Evolutionary conservation across 2,113 vertebrate genomes (phyloP).

Genomic region (Barbus barbus): DNA sequence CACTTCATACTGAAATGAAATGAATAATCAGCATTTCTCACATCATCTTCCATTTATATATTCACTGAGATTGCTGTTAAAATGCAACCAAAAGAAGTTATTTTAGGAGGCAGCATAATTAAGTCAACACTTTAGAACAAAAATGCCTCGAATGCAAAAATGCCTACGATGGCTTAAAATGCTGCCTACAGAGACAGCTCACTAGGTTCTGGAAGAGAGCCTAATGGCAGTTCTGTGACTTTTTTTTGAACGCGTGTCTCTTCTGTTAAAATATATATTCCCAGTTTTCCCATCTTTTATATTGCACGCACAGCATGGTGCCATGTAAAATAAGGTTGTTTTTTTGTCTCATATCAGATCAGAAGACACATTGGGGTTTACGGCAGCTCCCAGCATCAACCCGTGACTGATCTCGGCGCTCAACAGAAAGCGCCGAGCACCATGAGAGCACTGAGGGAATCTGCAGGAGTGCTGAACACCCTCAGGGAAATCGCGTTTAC

Average conservation of each 20-base stretch:
- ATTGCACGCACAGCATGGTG: slow-evolving; percentile 5
- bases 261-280: slow-evolving; percentile 7
- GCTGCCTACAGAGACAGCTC: slow-evolving; percentile 8
- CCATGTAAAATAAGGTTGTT: slow-evolving; percentile 36
- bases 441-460: slow-evolving; percentile 36
- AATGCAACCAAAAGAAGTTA: not conserved
- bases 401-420: not conserved
- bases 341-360: slow-evolving; percentile 21
- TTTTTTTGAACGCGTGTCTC: not conserved
- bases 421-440: not conserved
- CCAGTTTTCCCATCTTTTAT: not conserved
- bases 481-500: slow-evolving; percentile 60
- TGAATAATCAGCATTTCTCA: not conserved
- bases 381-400: not conserved
- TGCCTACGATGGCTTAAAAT: not conserved
- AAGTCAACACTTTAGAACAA: slow-evolving; percentile 14
- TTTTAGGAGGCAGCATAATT: not conserved
- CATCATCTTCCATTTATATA: not conserved
- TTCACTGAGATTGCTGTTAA: not conserved
- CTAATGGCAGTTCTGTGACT: slow-evolving; percentile 15
- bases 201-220: not conserved
- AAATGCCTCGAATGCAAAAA: not conserved
- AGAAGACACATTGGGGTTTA: not conserved
- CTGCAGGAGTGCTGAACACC: slow-evolving; percentile 41
- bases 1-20: not conserved